phyloP scores from a whole-genome alignment of 2,113 vertebrate genomes.

The Salvelinus namaycush region DNA sequence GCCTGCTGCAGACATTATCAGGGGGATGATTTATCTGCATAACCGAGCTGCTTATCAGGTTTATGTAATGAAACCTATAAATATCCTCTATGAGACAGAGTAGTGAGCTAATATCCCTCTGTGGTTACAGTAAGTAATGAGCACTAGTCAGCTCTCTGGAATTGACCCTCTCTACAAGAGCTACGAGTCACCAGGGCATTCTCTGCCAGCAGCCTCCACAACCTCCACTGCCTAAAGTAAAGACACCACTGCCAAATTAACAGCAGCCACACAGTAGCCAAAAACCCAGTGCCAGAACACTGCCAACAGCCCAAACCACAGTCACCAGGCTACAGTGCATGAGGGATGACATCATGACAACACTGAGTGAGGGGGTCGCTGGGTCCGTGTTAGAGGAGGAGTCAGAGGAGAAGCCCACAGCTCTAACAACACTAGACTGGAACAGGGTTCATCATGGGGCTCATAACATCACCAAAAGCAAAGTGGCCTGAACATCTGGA shows the following conservation, averaged over 20 bases:
- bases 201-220: conserved; percentile 1
- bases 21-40: neutral
- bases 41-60: conserved; percentile 48
- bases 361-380: neutral
- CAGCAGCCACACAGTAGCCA: neutral
- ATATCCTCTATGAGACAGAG: conserved; percentile 39
- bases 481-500: too few relatives aligned
- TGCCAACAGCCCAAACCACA: neutral
- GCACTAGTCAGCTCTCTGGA: conserved; percentile 16
- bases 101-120: conserved; percentile 25
- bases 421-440: neutral
- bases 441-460: too few relatives aligned
- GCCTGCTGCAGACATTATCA: conserved; percentile 37
- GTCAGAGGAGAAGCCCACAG: neutral
- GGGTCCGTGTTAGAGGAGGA: neutral
- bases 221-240: neutral
- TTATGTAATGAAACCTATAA: conserved; percentile 62
- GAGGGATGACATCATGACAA: neutral
- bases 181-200: neutral
- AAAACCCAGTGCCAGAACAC: neutral
- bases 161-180: conserved; percentile 14
- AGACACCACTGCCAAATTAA: neutral
- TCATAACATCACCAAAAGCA: too few relatives aligned
- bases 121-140: conserved; percentile 50
- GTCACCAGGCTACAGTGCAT: neutral